Percentiles rank a stretch among this genome's conserved stretches.
Conservation (phyloP, 2,888 invertebrate genomes). For the Cartodere bifasciata region DNA sequence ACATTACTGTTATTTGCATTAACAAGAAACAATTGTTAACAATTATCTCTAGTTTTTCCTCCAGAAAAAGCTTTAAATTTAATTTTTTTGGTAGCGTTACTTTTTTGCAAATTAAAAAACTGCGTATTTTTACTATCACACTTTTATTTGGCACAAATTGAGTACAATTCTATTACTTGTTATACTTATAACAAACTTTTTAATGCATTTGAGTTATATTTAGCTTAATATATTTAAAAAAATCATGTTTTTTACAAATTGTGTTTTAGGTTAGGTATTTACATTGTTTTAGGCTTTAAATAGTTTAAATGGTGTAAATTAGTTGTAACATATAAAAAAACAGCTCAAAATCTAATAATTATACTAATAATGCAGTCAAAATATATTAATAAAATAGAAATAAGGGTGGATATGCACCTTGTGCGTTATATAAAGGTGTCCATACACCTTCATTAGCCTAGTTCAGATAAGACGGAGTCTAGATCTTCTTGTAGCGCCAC, state of each 20-base stretch:
- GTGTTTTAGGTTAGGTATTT: too few relatives aligned
- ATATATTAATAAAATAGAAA: neutral
- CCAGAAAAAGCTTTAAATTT: conserved; percentile 1
- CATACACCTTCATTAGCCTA: conserved; percentile 44
- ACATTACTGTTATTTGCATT: too few relatives aligned
- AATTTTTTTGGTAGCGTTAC: too few relatives aligned
- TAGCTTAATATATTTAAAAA: too few relatives aligned
- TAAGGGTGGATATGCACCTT: too few relatives aligned
- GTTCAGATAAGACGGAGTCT: conserved; percentile 74
- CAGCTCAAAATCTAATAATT: neutral
- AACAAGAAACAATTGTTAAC: too few relatives aligned
- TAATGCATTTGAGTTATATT: too few relatives aligned
- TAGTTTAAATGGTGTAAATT: neutral
- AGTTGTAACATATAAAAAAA: neutral
- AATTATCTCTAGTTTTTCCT: neutral
- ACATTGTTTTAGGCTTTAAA: neutral
- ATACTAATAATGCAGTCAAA: conserved; percentile 1
- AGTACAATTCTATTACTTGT: neutral
- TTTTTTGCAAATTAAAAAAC: too few relatives aligned
- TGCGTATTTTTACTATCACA: too few relatives aligned
- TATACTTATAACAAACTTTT: too few relatives aligned
- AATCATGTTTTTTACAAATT: too few relatives aligned
- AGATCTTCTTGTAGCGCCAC: conserved; percentile 67
- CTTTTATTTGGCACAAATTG: conserved; percentile 2
- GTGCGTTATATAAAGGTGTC: neutral